Percentiles rank a stretch among this genome's conserved stretches.
Conservation (phyloP, 2,797 vertebrate genomes). For the Melanotaenia nigrans region DNA sequence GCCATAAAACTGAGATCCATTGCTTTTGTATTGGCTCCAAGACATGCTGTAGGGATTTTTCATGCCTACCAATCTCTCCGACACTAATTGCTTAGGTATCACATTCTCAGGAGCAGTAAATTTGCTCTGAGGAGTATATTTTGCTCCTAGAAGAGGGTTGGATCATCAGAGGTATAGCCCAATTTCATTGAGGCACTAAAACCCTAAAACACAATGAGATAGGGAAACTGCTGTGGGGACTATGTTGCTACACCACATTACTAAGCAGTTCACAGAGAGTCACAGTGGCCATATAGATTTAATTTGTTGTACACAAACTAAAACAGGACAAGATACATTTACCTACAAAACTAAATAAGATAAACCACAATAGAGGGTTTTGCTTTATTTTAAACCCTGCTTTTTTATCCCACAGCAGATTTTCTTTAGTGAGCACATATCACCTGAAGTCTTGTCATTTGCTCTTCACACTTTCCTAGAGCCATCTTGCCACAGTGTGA, state of each 20-base stretch:
- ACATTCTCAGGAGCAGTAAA: constrained; percentile 82
- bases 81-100: constrained; percentile 86
- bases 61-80: constrained; percentile 81
- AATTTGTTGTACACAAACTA: constrained; percentile 22
- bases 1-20: constrained; percentile 81
- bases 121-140: constrained; percentile 79
- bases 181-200: constrained; percentile 76
- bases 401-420: constrained; percentile 23
- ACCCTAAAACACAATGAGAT: constrained; percentile 59
- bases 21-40: constrained; percentile 78
- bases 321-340: neutral
- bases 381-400: constrained; percentile 3
- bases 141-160: constrained; percentile 65
- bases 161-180: constrained; percentile 68
- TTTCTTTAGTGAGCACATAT: constrained; percentile 26
- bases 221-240: constrained; percentile 56
- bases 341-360: neutral
- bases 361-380: constrained; percentile 8
- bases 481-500: constrained; percentile 44
- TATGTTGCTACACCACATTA: constrained; percentile 49
- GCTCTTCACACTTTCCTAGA: constrained; percentile 44
- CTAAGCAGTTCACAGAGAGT: constrained; percentile 38
- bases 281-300: constrained; percentile 31
- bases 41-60: constrained; percentile 77
- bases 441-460: constrained; percentile 38